A percentile compares a stretch with the other conserved stretches of the same genome.
phyloP scores from a whole-genome alignment of 2,113 vertebrate species.

The Smithornis capensis region DNA sequence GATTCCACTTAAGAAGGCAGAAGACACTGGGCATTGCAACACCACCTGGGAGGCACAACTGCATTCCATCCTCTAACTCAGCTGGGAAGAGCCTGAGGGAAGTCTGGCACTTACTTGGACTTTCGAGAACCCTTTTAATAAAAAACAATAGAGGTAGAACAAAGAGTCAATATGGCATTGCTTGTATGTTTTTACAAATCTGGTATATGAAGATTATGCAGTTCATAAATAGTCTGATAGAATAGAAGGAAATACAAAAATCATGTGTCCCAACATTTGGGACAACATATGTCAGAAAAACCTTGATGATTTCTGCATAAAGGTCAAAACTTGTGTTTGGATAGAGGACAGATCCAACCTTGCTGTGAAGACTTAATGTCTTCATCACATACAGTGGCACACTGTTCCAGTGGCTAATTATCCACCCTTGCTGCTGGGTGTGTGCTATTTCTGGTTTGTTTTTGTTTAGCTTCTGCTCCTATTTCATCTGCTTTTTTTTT shows the following conservation, averaged over 20 bases:
- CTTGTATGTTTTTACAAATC: background rate
- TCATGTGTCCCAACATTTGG: background rate
- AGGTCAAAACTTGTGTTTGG: background rate
- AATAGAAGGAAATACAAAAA: background rate
- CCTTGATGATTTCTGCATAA: background rate
- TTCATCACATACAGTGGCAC: background rate
- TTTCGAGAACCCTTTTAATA: background rate
- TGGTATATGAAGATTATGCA: background rate
- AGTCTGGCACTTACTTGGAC: background rate
- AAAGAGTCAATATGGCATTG: background rate
- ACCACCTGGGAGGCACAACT: background rate
- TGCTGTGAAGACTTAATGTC: background rate
- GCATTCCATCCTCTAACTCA: background rate
- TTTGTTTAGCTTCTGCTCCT: background rate
- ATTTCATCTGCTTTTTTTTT: background rate
- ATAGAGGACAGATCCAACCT: background rate
- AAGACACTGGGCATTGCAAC: background rate
- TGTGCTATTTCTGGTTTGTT: background rate
- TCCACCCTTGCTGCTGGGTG: background rate
- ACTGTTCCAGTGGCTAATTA: background rate
- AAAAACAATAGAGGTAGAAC: background rate
- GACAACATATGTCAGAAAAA: background rate
- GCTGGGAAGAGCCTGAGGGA: background rate
- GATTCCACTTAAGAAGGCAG: background rate
- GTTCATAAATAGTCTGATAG: background rate